Percentiles rank a stretch among this genome's conserved stretches.
phyloP scores from a whole-genome alignment of 2,797 vertebrate species.

The Amphiprion clarkii region DNA sequence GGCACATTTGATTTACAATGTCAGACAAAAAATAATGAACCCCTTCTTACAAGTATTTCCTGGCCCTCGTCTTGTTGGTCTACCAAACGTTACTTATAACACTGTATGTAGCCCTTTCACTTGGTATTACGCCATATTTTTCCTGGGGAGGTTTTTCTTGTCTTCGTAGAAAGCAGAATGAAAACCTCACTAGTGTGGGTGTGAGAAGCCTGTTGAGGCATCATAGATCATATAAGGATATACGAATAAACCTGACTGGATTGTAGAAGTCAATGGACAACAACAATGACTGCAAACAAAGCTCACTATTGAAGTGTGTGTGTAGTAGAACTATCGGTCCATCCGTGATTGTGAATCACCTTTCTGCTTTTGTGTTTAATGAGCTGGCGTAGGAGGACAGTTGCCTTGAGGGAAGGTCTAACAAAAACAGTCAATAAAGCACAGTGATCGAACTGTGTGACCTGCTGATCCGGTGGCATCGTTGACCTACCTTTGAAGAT shows the following conservation, averaged over 20 bases:
- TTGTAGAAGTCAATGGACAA: conserved; percentile 1
- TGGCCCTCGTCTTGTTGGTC: neutral
- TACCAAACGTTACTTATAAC: neutral
- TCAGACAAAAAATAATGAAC: neutral
- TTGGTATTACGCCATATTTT: neutral
- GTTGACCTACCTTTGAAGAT: conserved; percentile 44
- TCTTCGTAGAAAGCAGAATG: neutral
- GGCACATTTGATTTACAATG: neutral
- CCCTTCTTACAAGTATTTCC: neutral
- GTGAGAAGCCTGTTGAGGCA: neutral
- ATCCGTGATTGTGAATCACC: conserved; percentile 32
- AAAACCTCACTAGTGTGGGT: neutral
- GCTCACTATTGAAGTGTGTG: neutral
- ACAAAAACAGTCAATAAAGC: conserved; percentile 25
- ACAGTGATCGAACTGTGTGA: conserved; percentile 9
- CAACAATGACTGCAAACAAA: conserved; percentile 4
- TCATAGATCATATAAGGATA: neutral
- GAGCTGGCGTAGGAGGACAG: conserved; percentile 42
- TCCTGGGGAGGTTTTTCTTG: neutral
- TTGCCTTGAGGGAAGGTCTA: conserved; percentile 30
- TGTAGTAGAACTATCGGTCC: neutral
- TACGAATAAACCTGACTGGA: conserved; percentile 1
- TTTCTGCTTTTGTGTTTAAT: conserved; percentile 41
- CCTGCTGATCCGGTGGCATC: conserved; percentile 30
- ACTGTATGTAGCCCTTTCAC: neutral